Base-by-base conservation (phyloP, 2,888 invertebrate species). In the Limenitis camilla region DNA sequence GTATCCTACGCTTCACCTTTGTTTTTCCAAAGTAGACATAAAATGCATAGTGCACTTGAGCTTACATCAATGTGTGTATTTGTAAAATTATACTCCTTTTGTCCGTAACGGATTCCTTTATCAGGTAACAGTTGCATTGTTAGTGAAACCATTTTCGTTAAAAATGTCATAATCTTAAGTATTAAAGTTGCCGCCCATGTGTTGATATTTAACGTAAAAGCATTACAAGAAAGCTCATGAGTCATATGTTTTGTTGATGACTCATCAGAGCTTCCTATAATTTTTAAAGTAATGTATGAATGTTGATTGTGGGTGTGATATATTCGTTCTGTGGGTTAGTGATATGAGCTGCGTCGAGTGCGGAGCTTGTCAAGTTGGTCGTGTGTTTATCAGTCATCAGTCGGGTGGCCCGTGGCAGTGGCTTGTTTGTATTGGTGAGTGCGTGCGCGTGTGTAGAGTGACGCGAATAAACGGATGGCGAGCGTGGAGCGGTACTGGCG, bases 351-450 rank as follows among this genome's bases (percentile, higher is more conserved):
- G 41, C n/a, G 48, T 35, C 39, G 50, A 46, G 51, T 41, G 45
- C 51, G 30, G 38, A 31, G 38, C 31, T 38, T 41, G 39, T 19
- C 19, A 38, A 45, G 39, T 50, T 44, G 42, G 49, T 40, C 48
- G 42, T 61, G 59, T 63, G 62, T 67, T 67, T 66, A 65, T 67
- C 66, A 61, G 63, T 55, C 59, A 54, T 56, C 56, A 59, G 32
- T 40, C 28, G 44, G 40, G 41, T 38, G 35, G 44, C 43, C 44
- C 60, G 55, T 59, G 61, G 57, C 67, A 68, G 69, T 66, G 69
- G 70, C 68, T 76, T 78, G 81, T 81, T 83, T 81, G 81, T 81
- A 76, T 78, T 77, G 72, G 76, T 78, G 74, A 72, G 77, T 82
- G 81, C 77, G 84, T 80, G 76, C 77, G 76, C 77, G 81, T 81